Evolutionary conservation across 1,140 invertebrate species (phyloP).

Genomic region (Chelonus insularis): DNA sequence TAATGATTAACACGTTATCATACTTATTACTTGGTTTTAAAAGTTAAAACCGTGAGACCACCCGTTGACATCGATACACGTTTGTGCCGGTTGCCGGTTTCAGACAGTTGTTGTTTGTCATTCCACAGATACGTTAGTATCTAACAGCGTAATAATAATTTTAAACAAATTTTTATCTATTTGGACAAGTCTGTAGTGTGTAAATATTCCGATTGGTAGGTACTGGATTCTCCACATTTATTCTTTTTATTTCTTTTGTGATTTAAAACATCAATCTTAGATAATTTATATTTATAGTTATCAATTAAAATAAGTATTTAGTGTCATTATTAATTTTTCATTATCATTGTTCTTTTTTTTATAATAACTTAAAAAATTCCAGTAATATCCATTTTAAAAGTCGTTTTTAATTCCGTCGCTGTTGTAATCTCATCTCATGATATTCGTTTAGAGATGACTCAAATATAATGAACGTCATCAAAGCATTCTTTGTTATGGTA

Average conservation of each 20-base stretch:
- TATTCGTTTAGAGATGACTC: not conserved
- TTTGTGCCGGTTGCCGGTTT: constrained; percentile 2
- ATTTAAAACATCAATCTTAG: not conserved
- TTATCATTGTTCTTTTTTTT: not conserved
- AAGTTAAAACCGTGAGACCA: not conserved
- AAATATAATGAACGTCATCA: constrained; percentile 1
- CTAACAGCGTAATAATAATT: not conserved
- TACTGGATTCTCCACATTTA: too few species aligned
- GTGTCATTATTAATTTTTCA: not conserved
- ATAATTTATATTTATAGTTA: too few species aligned
- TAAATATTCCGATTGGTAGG: too few species aligned
- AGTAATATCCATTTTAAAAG: not conserved
- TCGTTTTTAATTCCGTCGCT: not conserved
- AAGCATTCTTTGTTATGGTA: constrained; percentile 3
- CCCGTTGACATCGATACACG: constrained; percentile 24
- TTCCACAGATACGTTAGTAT: not conserved
- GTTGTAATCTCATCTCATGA: constrained; percentile 3
- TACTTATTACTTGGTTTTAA: not conserved
- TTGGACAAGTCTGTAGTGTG: not conserved
- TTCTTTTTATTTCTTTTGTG: not conserved
- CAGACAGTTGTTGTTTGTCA: constrained; percentile 20
- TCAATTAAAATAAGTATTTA: too few species aligned
- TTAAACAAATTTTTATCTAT: not conserved
- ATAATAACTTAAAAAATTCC: not conserved
- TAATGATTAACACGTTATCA: too few species aligned